Conservation (phyloP, 2,888 invertebrate genomes). For the Oegoconia quadripuncta region DNA sequence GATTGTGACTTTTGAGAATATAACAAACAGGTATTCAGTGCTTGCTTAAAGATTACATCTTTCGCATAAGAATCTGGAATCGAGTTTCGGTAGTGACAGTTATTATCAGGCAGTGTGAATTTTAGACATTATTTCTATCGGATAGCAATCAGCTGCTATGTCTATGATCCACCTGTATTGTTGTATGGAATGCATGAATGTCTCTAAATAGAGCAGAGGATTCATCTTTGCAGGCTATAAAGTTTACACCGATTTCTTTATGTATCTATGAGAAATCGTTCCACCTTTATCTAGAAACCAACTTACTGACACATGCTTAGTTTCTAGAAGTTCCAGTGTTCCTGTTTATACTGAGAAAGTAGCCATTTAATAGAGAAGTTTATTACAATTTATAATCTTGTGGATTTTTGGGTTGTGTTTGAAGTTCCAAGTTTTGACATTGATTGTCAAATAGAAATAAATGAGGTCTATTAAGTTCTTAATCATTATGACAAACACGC, state of each 20-base stretch:
- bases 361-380: neutral
- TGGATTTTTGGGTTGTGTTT: neutral
- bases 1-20: no score
- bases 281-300: neutral
- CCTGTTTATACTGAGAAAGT: neutral
- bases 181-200: slow-evolving; percentile 44
- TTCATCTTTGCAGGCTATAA: slow-evolving; percentile 38
- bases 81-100: no score
- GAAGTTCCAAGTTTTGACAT: neutral
- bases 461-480: no score
- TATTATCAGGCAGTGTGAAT: slow-evolving; percentile 50
- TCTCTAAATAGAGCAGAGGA: slow-evolving; percentile 44
- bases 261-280: neutral
- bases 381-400: neutral
- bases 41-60: no score
- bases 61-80: no score
- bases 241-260: neutral
- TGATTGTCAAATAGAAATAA: neutral
- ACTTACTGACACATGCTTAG: slow-evolving; percentile 3
- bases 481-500: no score
- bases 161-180: slow-evolving; percentile 62
- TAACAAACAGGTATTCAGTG: no score
- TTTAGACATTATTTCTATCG: slow-evolving; percentile 52
- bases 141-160: slow-evolving; percentile 56
- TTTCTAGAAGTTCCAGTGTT: neutral